These are phyloP conservation scores for Drosophila lacteicornis DNA, from an alignment of 1,140 invertebrate genomes.

Conservation along the genomic window DNA sequence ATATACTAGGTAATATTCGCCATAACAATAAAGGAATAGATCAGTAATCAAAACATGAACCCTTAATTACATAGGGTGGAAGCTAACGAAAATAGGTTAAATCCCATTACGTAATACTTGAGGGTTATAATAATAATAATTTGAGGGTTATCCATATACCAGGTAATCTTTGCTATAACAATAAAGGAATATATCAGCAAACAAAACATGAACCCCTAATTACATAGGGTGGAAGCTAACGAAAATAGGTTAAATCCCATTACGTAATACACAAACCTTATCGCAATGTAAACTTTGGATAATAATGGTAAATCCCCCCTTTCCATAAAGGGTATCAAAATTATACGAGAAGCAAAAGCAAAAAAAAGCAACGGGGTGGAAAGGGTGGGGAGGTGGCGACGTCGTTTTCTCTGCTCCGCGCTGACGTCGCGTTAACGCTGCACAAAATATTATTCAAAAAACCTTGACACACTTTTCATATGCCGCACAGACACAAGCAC, in stretches of 20 bases:
- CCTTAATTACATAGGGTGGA: background rate
- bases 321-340: slow-evolving; percentile 2
- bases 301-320: background rate
- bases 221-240: background rate
- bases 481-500: slow-evolving; percentile 65
- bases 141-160: too few relatives aligned
- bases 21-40: too few relatives aligned
- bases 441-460: slow-evolving; percentile 84
- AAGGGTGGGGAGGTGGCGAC: slow-evolving; percentile 20
- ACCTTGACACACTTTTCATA: slow-evolving; percentile 85
- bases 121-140: too few relatives aligned
- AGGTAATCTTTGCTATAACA: too few relatives aligned
- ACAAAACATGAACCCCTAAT: background rate
- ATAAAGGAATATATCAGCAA: too few relatives aligned
- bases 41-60: background rate
- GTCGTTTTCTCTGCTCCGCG: slow-evolving; percentile 54
- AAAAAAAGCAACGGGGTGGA: slow-evolving; percentile 20
- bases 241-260: background rate
- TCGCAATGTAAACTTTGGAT: slow-evolving; percentile 3
- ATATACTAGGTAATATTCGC: too few relatives aligned
- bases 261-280: background rate
- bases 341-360: slow-evolving; percentile 46
- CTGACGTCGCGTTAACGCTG: slow-evolving; percentile 76
- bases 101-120: background rate
- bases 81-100: background rate